Conservation (phyloP, 2,888 invertebrate species). For the Perdita meconis region DNA sequence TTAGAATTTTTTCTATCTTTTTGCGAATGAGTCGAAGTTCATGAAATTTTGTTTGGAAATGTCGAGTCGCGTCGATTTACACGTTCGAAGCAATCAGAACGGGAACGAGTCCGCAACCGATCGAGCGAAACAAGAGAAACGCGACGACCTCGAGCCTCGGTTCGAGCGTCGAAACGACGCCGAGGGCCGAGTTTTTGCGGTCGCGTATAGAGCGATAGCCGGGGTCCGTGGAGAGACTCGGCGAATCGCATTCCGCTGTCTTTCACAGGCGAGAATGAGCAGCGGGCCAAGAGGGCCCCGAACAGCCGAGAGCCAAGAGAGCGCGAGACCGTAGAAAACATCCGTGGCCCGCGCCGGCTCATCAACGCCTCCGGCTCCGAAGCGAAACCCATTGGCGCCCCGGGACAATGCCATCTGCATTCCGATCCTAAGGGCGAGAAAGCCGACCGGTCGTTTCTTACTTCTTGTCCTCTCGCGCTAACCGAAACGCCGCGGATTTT, state of each 20-base stretch:
- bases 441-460: slow-evolving; percentile 56
- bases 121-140: slow-evolving; percentile 20
- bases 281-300: slow-evolving; percentile 44
- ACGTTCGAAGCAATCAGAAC: too few relatives aligned
- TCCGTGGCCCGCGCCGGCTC: slow-evolving; percentile 78
- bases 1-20: too few relatives aligned
- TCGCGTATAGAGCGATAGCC: slow-evolving; percentile 75
- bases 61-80: not conserved
- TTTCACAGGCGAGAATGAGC: slow-evolving; percentile 77
- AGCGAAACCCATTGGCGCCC: slow-evolving; percentile 80
- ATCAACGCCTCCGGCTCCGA: slow-evolving; percentile 80
- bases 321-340: slow-evolving; percentile 77
- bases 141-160: slow-evolving; percentile 1
- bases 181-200: slow-evolving; percentile 74
- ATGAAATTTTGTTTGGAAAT: not conserved
- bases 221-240: slow-evolving; percentile 64
- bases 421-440: slow-evolving; percentile 77
- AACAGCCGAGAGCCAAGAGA: slow-evolving; percentile 28
- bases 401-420: slow-evolving; percentile 81
- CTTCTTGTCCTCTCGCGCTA: slow-evolving; percentile 43
- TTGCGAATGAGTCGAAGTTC: too few relatives aligned
- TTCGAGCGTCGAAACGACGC: slow-evolving; percentile 28
- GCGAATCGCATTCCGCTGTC: slow-evolving; percentile 79
- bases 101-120: too few relatives aligned
- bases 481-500: slow-evolving; percentile 36